These are phyloP conservation scores for Castor canadensis DNA, from an alignment of 2,113 vertebrate genomes.

Conservation along the genomic window DNA sequence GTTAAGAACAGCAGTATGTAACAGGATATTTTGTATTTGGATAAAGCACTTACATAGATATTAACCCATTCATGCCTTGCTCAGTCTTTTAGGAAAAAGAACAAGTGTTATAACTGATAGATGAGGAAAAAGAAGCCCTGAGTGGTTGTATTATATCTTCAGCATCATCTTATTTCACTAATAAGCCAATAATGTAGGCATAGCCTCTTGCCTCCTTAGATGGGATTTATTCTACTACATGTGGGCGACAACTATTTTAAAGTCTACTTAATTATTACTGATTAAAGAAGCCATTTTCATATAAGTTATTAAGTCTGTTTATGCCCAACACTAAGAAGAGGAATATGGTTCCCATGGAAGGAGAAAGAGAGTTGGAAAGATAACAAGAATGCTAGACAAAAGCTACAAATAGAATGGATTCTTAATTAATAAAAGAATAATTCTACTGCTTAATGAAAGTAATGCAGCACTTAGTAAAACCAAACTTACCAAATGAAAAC, in stretches of 20 bases:
- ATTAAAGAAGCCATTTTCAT: neutral
- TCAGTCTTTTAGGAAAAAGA: neutral
- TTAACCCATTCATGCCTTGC: neutral
- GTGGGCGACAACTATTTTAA: neutral
- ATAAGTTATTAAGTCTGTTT: neutral
- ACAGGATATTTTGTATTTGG: neutral
- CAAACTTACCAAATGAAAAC: constrained; percentile 5
- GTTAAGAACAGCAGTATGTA: neutral
- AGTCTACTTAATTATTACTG: neutral
- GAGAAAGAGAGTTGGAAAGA: neutral
- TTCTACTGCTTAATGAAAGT: neutral
- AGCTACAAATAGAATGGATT: neutral
- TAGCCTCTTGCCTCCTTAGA: neutral
- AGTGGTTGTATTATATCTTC: neutral
- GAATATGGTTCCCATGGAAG: neutral
- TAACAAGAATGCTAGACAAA: neutral
- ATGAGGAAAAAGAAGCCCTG: neutral
- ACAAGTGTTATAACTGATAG: neutral
- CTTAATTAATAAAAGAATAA: neutral
- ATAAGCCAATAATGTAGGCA: neutral
- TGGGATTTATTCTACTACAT: neutral
- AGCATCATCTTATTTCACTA: neutral
- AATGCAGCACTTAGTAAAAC: neutral
- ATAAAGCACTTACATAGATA: neutral
- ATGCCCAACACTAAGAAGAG: neutral